A percentile compares a stretch with the other conserved stretches of the same genome.
Evolutionary conservation across 2,888 invertebrate species (phyloP).

Genomic region (Pseudanteris insignis): DNA sequence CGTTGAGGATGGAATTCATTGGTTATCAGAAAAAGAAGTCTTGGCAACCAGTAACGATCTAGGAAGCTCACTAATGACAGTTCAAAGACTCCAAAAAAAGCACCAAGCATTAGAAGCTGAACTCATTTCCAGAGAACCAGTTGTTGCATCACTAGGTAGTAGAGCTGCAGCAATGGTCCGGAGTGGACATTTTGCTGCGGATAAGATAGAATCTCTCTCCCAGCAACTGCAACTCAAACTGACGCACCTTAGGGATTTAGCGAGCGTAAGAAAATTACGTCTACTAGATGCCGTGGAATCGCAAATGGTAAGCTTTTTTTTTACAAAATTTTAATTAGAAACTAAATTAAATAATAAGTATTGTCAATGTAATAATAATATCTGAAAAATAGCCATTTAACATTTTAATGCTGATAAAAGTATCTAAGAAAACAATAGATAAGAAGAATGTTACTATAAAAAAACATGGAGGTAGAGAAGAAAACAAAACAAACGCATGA

Average conservation of each 20-base stretch:
- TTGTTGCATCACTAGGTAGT: conserved; percentile 77
- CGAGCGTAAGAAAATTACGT: conserved; percentile 76
- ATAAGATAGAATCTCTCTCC: conserved; percentile 76
- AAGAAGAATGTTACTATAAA: too few species aligned
- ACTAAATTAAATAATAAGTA: too few species aligned
- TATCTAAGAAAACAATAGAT: too few species aligned
- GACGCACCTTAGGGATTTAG: conserved; percentile 76
- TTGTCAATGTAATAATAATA: too few species aligned
- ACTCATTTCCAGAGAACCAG: conserved; percentile 84
- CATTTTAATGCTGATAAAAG: too few species aligned
- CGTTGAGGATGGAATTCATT: conserved; percentile 90
- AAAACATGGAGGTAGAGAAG: too few species aligned
- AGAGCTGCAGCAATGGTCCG: conserved; percentile 83
- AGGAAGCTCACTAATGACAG: conserved; percentile 75
- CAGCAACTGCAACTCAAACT: conserved; percentile 77
- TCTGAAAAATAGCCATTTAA: too few species aligned
- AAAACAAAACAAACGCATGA: too few species aligned
- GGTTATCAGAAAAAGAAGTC: conserved; percentile 84
- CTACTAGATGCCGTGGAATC: conserved; percentile 85
- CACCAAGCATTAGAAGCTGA: conserved; percentile 92
- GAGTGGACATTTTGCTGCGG: conserved; percentile 85
- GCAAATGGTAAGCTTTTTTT: conserved; percentile 83
- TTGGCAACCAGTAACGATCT: conserved; percentile 78
- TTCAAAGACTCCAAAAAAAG: conserved; percentile 91
- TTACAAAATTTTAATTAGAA: too few species aligned